Percentiles rank a stretch among this genome's conserved stretches.
Conservation (phyloP, 2,888 invertebrate species). For the Acanthosepion pharaonis region DNA sequence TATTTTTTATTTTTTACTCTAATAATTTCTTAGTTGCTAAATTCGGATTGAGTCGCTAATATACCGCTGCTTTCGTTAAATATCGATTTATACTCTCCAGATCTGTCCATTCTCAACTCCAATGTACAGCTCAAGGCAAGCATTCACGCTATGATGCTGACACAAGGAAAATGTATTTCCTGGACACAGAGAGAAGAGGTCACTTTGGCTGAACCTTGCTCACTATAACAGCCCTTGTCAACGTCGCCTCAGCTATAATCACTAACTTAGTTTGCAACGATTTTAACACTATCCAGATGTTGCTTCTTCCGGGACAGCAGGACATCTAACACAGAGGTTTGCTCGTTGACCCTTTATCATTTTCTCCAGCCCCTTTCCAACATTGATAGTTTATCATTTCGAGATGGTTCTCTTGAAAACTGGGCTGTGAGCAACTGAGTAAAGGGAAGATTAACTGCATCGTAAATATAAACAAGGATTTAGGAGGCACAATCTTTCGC, state of each 20-base stretch:
- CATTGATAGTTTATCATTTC: not conserved
- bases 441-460: not conserved
- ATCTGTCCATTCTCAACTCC: too few relatives aligned
- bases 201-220: not conserved
- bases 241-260: not conserved
- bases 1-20: too few relatives aligned
- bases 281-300: not conserved
- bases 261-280: not conserved
- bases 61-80: too few relatives aligned
- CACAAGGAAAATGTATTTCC: not conserved
- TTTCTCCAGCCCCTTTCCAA: not conserved
- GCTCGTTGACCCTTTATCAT: not conserved
- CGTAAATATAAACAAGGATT: not conserved
- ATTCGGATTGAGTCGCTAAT: too few relatives aligned
- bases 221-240: not conserved
- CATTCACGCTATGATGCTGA: not conserved
- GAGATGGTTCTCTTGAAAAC: not conserved
- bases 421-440: not conserved
- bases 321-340: too few relatives aligned
- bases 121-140: too few relatives aligned
- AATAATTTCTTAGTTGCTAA: too few relatives aligned
- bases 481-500: too few relatives aligned
- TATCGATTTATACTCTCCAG: too few relatives aligned
- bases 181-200: not conserved
- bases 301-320: not conserved